These are phyloP conservation scores for Ichneumoninae sp. DNA, from an alignment of 2,888 invertebrate genomes.

Conservation along the genomic window DNA sequence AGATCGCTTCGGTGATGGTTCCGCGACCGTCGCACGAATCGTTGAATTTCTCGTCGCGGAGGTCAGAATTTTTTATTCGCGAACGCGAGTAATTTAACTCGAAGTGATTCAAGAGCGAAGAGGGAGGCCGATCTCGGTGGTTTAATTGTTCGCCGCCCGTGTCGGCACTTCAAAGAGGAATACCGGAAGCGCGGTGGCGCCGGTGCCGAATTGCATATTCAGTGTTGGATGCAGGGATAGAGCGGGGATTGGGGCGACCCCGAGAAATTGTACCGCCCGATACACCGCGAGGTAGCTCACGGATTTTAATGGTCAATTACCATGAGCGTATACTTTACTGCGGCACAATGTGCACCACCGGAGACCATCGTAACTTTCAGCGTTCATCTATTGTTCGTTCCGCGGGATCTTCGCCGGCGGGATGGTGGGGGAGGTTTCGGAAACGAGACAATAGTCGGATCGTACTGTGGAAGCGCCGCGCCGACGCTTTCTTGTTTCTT, in stretches of 20 bases:
- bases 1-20: not conserved
- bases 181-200: slow-evolving; percentile 3
- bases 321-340: slow-evolving; percentile 43
- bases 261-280: slow-evolving; percentile 25
- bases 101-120: not conserved
- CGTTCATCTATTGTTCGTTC: slow-evolving; percentile 38
- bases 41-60: not conserved
- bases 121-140: slow-evolving; percentile 1
- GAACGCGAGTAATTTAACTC: not conserved
- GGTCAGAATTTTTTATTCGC: not conserved
- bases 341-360: not conserved
- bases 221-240: not conserved
- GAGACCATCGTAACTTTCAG: slow-evolving; percentile 47
- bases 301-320: slow-evolving; percentile 56
- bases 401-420: slow-evolving; percentile 23
- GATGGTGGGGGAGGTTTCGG: not conserved
- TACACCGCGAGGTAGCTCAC: slow-evolving; percentile 26
- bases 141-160: slow-evolving; percentile 34
- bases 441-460: slow-evolving; percentile 37
- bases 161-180: slow-evolving; percentile 45
- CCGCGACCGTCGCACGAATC: not conserved
- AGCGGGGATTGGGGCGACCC: not conserved
- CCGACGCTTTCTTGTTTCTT: slow-evolving; percentile 22
- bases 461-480: not conserved
- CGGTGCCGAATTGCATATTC: slow-evolving; percentile 48